These are phyloP conservation scores for Mormyrus lacerda DNA, from an alignment of 2,113 vertebrate genomes.

Conservation along the genomic window DNA sequence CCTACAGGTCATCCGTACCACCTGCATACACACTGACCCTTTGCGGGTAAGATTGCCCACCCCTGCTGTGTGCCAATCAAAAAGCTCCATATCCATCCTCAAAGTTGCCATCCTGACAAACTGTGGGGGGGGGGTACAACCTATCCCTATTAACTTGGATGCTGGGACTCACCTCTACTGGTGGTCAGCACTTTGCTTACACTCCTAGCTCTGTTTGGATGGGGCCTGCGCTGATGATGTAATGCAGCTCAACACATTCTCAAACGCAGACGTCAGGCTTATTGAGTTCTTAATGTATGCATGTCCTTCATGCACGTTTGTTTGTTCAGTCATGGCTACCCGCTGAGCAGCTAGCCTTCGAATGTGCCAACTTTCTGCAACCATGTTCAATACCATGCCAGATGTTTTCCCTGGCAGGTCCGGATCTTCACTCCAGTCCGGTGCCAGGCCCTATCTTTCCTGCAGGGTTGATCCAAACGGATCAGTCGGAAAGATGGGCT, in stretches of 20 bases:
- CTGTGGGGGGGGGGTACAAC: background rate
- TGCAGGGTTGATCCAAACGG: constrained; percentile 8
- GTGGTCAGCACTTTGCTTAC: background rate
- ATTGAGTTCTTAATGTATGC: background rate
- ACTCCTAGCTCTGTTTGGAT: background rate
- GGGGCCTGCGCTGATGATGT: background rate
- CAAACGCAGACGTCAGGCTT: background rate
- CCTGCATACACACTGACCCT: no score
- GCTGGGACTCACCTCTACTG: background rate
- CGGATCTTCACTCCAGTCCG: background rate
- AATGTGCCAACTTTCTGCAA: background rate
- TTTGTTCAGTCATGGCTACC: background rate
- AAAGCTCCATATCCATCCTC: background rate
- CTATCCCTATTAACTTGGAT: background rate
- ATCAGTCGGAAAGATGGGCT: constrained; percentile 10
- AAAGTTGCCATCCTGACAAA: background rate
- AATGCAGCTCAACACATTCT: background rate
- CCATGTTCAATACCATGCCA: background rate
- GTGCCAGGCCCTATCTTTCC: constrained; percentile 2
- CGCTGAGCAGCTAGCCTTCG: background rate
- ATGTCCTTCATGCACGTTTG: background rate
- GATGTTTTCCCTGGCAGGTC: constrained; percentile 17
- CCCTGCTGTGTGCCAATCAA: background rate
- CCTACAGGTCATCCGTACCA: no score
- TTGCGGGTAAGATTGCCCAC: no score